Conservation (phyloP, 2,888 invertebrate species). For the Rhopalosiphum nymphaeae region DNA sequence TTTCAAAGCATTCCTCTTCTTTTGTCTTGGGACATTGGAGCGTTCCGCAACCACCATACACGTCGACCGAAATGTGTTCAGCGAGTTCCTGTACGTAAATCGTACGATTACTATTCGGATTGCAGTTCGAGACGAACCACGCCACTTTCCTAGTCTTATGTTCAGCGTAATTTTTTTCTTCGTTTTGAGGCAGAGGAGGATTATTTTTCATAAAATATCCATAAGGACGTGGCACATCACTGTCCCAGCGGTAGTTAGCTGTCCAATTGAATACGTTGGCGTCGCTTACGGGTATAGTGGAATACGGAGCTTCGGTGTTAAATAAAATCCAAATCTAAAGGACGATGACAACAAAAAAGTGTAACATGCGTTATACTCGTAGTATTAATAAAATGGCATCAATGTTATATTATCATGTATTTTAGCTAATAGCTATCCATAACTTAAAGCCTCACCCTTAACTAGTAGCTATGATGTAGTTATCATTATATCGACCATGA, state of each 20-base stretch:
- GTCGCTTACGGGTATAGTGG: slow-evolving; percentile 86
- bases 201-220: slow-evolving; percentile 86
- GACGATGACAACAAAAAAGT: background rate
- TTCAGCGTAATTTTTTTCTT: slow-evolving; percentile 82
- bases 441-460: too few species aligned
- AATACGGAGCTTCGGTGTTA: slow-evolving; percentile 94
- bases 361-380: too few species aligned
- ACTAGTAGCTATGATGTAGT: too few species aligned
- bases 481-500: too few species aligned
- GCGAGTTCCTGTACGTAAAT: slow-evolving; percentile 88
- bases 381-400: background rate
- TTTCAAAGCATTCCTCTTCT: slow-evolving; percentile 87
- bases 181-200: slow-evolving; percentile 72
- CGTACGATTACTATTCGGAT: slow-evolving; percentile 88
- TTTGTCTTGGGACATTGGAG: slow-evolving; percentile 88
- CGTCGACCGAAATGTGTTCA: slow-evolving; percentile 89
- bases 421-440: background rate
- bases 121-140: slow-evolving; percentile 99
- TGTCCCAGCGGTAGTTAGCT: slow-evolving; percentile 93
- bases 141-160: slow-evolving; percentile 96
- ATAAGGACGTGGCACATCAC: slow-evolving; percentile 96
- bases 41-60: slow-evolving; percentile 91
- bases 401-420: background rate
- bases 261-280: slow-evolving; percentile 94
- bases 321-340: slow-evolving; percentile 89